Conservation (phyloP, 2,888 invertebrate genomes). For the Cantharis nigra region DNA sequence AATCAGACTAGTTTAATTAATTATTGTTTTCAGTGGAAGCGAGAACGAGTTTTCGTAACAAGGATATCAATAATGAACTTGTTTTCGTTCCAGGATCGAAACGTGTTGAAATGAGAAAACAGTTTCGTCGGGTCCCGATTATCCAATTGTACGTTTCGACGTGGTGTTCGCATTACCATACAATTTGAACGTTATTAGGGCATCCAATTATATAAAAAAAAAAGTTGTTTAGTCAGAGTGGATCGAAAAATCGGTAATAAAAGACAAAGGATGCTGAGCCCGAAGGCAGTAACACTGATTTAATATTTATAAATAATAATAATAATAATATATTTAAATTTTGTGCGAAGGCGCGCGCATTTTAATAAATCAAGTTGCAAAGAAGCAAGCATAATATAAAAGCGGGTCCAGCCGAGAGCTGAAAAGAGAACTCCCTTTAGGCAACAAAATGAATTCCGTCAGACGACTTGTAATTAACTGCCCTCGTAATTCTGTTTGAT, state of each 20-base stretch:
- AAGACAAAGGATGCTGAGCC: not conserved
- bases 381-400: conserved; percentile 16
- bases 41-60: not conserved
- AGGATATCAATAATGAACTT: not conserved
- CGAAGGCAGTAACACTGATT: not conserved
- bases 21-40: not conserved
- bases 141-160: not conserved
- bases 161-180: not conserved
- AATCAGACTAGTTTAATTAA: not conserved
- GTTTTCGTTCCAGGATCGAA: not conserved
- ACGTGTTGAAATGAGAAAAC: not conserved
- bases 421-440: conserved; percentile 30
- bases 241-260: not conserved
- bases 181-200: not conserved
- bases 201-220: not conserved
- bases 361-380: conserved; percentile 29
- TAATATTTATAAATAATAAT: conserved; percentile 28
- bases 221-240: not conserved
- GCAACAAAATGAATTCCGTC: conserved; percentile 41
- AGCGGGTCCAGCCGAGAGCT: conserved; percentile 29
- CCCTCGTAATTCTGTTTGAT: conserved; percentile 49
- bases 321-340: conserved; percentile 23
- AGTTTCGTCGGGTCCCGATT: not conserved
- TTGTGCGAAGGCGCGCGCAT: conserved; percentile 28
- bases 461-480: conserved; percentile 49